Percentiles rank a stretch among this genome's conserved stretches.
Evolutionary conservation across 2,797 vertebrate species (phyloP).

Genomic region (Tokudaia muenninki): DNA sequence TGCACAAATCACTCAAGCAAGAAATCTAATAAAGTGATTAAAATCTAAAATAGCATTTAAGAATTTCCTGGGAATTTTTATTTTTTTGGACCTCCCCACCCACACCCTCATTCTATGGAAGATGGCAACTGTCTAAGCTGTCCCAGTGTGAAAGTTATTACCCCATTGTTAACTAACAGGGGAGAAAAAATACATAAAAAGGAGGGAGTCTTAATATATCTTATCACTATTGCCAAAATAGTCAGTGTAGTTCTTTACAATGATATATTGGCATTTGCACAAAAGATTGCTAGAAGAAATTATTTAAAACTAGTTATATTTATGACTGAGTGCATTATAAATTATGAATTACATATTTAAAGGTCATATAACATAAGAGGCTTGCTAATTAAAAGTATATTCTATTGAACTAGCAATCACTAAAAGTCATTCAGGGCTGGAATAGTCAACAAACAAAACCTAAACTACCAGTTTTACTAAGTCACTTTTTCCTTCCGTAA

Average conservation of each 20-base stretch:
- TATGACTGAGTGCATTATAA: slow-evolving; percentile 47
- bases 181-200: not conserved
- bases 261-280: not conserved
- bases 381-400: slow-evolving; percentile 53
- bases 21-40: slow-evolving; percentile 89
- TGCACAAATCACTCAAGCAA: slow-evolving; percentile 89
- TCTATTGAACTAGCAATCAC: slow-evolving; percentile 59
- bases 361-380: slow-evolving; percentile 46
- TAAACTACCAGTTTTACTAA: slow-evolving; percentile 87
- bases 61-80: slow-evolving; percentile 85
- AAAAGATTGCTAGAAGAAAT: slow-evolving; percentile 47
- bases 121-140: slow-evolving; percentile 71
- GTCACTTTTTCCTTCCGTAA: slow-evolving; percentile 92
- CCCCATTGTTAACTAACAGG: slow-evolving; percentile 29
- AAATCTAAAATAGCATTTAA: slow-evolving; percentile 89
- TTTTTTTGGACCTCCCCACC: slow-evolving; percentile 86
- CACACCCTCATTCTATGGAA: slow-evolving; percentile 80
- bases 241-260: slow-evolving; percentile 33
- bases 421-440: slow-evolving; percentile 85
- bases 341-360: slow-evolving; percentile 68
- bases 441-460: slow-evolving; percentile 87
- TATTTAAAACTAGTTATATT: slow-evolving; percentile 63
- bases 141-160: slow-evolving; percentile 36
- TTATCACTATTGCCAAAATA: slow-evolving; percentile 60
- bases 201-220: slow-evolving; percentile 3